Percentiles rank a stretch among this genome's conserved stretches.
phyloP scores from a whole-genome alignment of 1,140 invertebrate genomes.

The Lucilia sericata region DNA sequence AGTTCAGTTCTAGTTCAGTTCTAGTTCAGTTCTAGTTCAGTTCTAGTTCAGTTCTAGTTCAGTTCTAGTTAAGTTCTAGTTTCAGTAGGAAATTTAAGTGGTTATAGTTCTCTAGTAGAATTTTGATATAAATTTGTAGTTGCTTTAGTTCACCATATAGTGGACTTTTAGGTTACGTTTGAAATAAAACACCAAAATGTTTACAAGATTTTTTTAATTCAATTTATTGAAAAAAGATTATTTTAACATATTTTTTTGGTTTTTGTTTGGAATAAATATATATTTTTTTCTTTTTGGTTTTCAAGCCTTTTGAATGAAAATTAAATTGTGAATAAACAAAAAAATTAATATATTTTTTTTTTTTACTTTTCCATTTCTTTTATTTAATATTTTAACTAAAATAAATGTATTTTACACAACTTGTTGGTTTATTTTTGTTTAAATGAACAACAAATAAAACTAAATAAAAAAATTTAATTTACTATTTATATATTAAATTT shows the following conservation, averaged over 20 bases:
- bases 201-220: slow-evolving; percentile 35
- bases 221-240: slow-evolving; percentile 38
- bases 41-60: no score
- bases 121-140: no score
- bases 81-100: no score
- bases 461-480: background rate
- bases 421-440: background rate
- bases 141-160: no score
- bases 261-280: slow-evolving; percentile 34
- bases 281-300: slow-evolving; percentile 25
- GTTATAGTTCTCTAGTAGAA: no score
- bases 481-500: background rate
- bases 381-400: slow-evolving; percentile 2
- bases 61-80: no score
- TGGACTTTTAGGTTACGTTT: no score
- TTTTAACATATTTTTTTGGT: slow-evolving; percentile 4
- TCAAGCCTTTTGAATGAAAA: background rate
- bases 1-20: no score
- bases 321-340: background rate
- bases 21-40: no score
- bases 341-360: background rate
- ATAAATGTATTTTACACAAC: slow-evolving; percentile 35
- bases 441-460: background rate
- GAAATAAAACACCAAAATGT: background rate
- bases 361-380: background rate